These are phyloP conservation scores for Protodeltote pygarga DNA, from an alignment of 2,888 invertebrate species.

Conservation along the genomic window DNA sequence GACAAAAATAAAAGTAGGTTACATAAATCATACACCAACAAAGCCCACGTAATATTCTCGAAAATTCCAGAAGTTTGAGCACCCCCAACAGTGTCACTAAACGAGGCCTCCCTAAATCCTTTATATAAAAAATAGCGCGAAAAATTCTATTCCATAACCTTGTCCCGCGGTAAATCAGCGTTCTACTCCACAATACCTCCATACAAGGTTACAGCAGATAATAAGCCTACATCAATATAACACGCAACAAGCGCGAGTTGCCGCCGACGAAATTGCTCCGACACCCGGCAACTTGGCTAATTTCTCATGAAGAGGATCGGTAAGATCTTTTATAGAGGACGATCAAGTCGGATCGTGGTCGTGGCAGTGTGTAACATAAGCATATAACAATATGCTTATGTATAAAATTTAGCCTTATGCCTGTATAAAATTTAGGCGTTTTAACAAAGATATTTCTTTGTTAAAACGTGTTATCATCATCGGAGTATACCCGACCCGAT, in stretches of 20 bases:
- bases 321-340: slow-evolving; percentile 35
- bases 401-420: too few species aligned
- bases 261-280: slow-evolving; percentile 59
- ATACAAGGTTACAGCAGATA: slow-evolving; percentile 52
- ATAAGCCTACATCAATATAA: slow-evolving; percentile 55
- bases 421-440: too few species aligned
- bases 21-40: background rate
- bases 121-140: slow-evolving; percentile 30
- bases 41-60: slow-evolving; percentile 5
- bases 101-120: slow-evolving; percentile 18
- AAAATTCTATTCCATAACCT: slow-evolving; percentile 36
- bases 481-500: too few species aligned
- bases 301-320: slow-evolving; percentile 61
- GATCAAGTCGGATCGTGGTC: slow-evolving; percentile 26
- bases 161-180: slow-evolving; percentile 47
- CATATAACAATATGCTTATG: too few species aligned
- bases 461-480: too few species aligned
- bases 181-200: slow-evolving; percentile 45
- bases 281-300: slow-evolving; percentile 67
- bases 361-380: background rate
- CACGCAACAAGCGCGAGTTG: slow-evolving; percentile 51
- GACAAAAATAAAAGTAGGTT: background rate
- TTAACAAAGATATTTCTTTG: too few species aligned
- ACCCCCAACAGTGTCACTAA: slow-evolving; percentile 23
- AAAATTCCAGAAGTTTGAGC: slow-evolving; percentile 1